Percentiles rank a stretch among this genome's conserved stretches.
These are phyloP conservation scores for Sebastes matsubarae DNA, from an alignment of 2,797 vertebrate genomes.

Conservation along the genomic window DNA sequence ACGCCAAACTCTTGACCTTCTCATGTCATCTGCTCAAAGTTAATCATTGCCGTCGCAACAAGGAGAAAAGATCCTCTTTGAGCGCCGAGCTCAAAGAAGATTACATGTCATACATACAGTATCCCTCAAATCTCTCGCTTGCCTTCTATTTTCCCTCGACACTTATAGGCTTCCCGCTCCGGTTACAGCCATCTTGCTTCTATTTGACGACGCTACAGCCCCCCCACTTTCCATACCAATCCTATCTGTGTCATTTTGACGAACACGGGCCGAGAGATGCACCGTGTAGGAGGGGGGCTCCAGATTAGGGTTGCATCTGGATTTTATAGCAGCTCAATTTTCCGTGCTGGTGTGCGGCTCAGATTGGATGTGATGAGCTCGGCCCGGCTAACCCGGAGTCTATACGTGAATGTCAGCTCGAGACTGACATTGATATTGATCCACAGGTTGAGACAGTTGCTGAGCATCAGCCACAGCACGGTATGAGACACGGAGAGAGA, in stretches of 20 bases:
- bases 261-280: slow-evolving; percentile 21
- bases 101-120: slow-evolving; percentile 42
- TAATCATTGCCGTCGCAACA: slow-evolving; percentile 43
- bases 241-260: slow-evolving; percentile 61
- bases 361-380: slow-evolving; percentile 64
- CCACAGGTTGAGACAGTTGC: slow-evolving; percentile 49
- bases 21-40: slow-evolving; percentile 54
- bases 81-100: slow-evolving; percentile 38
- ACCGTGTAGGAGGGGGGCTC: background rate
- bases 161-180: slow-evolving; percentile 27
- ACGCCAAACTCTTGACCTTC: slow-evolving; percentile 38
- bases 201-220: slow-evolving; percentile 53
- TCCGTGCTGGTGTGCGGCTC: slow-evolving; percentile 38
- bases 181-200: slow-evolving; percentile 67
- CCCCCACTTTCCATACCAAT: slow-evolving; percentile 50
- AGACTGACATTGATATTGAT: slow-evolving; percentile 67
- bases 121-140: slow-evolving; percentile 37
- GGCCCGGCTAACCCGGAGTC: slow-evolving; percentile 37
- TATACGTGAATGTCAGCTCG: slow-evolving; percentile 41
- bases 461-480: slow-evolving; percentile 21
- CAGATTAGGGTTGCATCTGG: slow-evolving; percentile 64
- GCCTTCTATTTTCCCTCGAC: slow-evolving; percentile 19
- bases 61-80: slow-evolving; percentile 40
- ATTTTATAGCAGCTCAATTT: slow-evolving; percentile 70
- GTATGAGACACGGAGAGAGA: slow-evolving; percentile 8